Evolutionary conservation across 2,797 vertebrate species (phyloP).

Genomic region (Centropyge bicolor): DNA sequence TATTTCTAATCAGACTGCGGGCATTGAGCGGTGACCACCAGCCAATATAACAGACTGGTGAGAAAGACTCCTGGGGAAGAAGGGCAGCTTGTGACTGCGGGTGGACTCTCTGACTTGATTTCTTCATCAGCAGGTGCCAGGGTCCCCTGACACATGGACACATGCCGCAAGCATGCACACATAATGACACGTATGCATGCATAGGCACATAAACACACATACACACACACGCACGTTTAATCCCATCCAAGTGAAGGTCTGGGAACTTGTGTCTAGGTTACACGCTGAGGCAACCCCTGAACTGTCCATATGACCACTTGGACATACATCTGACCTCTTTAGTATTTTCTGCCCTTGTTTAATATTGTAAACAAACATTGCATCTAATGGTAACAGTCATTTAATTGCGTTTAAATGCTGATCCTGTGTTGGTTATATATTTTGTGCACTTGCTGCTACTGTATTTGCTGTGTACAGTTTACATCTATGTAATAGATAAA

Average conservation of each 20-base stretch:
- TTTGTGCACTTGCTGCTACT: neutral
- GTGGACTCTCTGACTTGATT: constrained; percentile 80
- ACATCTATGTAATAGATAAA: neutral
- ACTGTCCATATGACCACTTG: constrained; percentile 70
- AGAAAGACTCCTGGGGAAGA: constrained; percentile 70
- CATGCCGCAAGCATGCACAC: constrained; percentile 51
- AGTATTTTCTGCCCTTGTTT: constrained; percentile 5
- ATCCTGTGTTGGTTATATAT: neutral
- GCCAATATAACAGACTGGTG: constrained; percentile 80
- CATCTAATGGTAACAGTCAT: neutral
- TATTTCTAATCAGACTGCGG: constrained; percentile 75
- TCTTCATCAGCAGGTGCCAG: constrained; percentile 84
- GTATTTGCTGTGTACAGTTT: neutral
- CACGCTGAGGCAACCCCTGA: constrained; percentile 70
- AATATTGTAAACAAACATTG: neutral
- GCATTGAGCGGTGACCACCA: constrained; percentile 47
- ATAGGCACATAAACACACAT: constrained; percentile 30
- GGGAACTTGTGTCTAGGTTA: constrained; percentile 57
- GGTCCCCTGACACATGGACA: constrained; percentile 68
- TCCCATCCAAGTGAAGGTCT: constrained; percentile 52
- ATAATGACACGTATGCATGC: constrained; percentile 46
- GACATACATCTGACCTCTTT: constrained; percentile 42
- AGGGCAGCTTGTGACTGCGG: constrained; percentile 84
- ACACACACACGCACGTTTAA: constrained; percentile 42
- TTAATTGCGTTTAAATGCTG: neutral